Conservation (phyloP, 2,113 vertebrate species). For the Mobula hypostoma region DNA sequence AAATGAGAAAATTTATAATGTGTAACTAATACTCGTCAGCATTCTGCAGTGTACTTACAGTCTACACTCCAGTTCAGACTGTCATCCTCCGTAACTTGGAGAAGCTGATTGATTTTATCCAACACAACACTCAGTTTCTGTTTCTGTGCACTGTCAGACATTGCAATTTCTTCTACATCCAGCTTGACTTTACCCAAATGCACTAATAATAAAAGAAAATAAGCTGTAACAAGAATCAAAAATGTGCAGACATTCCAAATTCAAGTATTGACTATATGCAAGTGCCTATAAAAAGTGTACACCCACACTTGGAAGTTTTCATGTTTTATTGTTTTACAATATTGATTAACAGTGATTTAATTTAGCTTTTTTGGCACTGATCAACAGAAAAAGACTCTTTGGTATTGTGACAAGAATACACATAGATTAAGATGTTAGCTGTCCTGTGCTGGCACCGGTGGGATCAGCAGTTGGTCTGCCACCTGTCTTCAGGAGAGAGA, state of each 20-base stretch:
- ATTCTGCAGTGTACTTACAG: slow-evolving; percentile 56
- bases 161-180: slow-evolving; percentile 69
- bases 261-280: not conserved
- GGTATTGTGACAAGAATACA: no score
- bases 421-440: no score
- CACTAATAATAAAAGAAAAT: slow-evolving; percentile 51
- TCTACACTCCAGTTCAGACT: slow-evolving; percentile 69
- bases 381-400: no score
- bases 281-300: no score
- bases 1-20: not conserved
- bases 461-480: no score
- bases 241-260: not conserved
- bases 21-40: not conserved
- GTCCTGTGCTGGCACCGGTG: no score
- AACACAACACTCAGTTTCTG: slow-evolving; percentile 69
- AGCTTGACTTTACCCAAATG: slow-evolving; percentile 58
- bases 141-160: slow-evolving; percentile 65
- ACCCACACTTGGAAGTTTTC: no score
- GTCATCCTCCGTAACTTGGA: slow-evolving; percentile 55
- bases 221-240: not conserved
- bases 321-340: no score
- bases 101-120: slow-evolving; percentile 56
- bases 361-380: no score
- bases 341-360: no score
- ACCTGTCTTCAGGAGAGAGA: no score